Conservation (phyloP, 2,113 vertebrate species). For the Mellivora capensis region DNA sequence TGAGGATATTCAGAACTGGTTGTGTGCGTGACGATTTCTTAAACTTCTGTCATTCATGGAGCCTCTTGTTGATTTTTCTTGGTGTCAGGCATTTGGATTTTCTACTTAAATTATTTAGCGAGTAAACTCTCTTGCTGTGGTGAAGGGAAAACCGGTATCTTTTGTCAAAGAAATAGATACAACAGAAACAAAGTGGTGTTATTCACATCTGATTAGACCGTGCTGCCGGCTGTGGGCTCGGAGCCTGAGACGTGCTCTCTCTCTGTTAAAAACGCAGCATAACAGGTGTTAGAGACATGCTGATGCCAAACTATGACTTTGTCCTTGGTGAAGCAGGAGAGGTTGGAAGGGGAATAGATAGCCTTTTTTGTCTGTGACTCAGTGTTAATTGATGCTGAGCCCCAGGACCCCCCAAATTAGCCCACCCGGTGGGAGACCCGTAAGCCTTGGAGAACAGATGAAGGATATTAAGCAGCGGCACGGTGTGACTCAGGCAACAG, state of each 20-base stretch:
- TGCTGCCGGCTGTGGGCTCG: neutral
- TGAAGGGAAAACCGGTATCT: neutral
- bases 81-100: neutral
- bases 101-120: neutral
- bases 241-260: neutral
- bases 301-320: neutral
- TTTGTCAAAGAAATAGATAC: neutral
- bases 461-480: neutral
- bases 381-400: neutral
- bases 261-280: neutral
- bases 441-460: neutral
- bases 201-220: neutral
- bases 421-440: accelerated
- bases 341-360: neutral
- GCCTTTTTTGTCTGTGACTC: neutral
- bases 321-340: neutral
- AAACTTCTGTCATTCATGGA: neutral
- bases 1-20: neutral
- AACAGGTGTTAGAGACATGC: neutral
- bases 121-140: neutral
- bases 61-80: neutral
- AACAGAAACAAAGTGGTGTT: neutral
- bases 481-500: neutral
- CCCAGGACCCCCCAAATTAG: neutral
- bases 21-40: neutral